Evolutionary conservation across 2,888 invertebrate species (phyloP).

Genomic region (Melinopterus prodromus): DNA sequence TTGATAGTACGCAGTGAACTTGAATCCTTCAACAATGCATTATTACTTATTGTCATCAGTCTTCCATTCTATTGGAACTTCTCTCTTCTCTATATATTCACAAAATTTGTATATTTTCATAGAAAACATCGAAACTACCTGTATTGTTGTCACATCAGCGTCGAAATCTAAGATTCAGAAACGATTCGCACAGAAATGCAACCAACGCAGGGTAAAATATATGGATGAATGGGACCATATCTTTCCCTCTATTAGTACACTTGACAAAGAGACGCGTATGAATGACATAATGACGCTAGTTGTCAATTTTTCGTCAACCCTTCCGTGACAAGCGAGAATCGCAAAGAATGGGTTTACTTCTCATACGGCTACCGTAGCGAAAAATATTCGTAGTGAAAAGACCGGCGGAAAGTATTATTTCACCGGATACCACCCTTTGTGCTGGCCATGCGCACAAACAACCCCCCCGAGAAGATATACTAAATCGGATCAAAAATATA

Average conservation of each 20-base stretch:
- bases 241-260: constrained; percentile 18
- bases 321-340: constrained; percentile 8
- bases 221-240: neutral
- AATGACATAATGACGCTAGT: constrained; percentile 25
- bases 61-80: no score
- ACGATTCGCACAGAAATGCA: neutral
- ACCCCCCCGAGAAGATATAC: neutral
- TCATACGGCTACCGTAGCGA: neutral
- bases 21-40: no score
- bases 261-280: constrained; percentile 16
- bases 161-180: neutral
- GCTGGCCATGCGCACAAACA: neutral
- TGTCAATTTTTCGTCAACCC: constrained; percentile 23
- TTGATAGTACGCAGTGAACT: no score
- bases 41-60: no score
- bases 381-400: neutral
- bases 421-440: neutral
- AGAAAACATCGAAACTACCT: neutral
- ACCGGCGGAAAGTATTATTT: neutral
- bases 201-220: neutral
- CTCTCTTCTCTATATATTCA: neutral
- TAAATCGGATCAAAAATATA: constrained; percentile 4
- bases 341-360: neutral
- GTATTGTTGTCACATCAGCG: neutral
- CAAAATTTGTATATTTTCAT: neutral